Base-by-base conservation (phyloP, 2,888 invertebrate genomes). In the Sisyra nigra region DNA sequence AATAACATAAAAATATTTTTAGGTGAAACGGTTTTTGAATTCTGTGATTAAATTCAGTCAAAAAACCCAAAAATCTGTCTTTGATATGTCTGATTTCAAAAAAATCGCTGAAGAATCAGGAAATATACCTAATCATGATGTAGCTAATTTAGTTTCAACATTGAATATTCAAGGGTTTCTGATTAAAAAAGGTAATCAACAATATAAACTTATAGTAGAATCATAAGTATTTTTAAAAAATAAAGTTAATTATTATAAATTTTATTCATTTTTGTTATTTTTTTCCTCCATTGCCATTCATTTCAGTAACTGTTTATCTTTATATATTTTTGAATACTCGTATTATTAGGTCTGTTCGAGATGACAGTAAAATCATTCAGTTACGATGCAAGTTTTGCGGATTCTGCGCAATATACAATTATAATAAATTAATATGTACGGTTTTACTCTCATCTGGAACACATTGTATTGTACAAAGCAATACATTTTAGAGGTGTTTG, bases 141-240 rank as follows among this genome's bases (percentile, higher is more conserved):
- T 86, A 48, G 69, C 69, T 39, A 72, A 74, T 48, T 68, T 91
- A 39, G 69, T 94, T 41, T 74, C 79, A 49, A 74, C 79, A 30
- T 70, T 93, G 51, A 93, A 94, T 58, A 69, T 78, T 52, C 85
- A 88, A 59, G 91, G 92, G 8, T 83, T 79, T 63, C 66, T 94
- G 48, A 65, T 94, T 48, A 80, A 88, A 55, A 88, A 85, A 61
- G 84, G 80, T 15, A 40, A 30, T 40, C 31, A 29, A 14, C 14
- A 1, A 71, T 74, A 11, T 30, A 14, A 14, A 34, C n/a, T n/a
- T n/a, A 14, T 15, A 3, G 15, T 34, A 11, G 34, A 34, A 14
- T 34, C 15, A 3, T 34, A 11, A 34, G 11, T 14, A 14, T 34
- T 7, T 34, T 7, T 34, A 14, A 7, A n/a, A 34, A 8, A 14